These are phyloP conservation scores for Antheraea yamamai DNA, from an alignment of 2,888 invertebrate genomes.

Conservation along the genomic window DNA sequence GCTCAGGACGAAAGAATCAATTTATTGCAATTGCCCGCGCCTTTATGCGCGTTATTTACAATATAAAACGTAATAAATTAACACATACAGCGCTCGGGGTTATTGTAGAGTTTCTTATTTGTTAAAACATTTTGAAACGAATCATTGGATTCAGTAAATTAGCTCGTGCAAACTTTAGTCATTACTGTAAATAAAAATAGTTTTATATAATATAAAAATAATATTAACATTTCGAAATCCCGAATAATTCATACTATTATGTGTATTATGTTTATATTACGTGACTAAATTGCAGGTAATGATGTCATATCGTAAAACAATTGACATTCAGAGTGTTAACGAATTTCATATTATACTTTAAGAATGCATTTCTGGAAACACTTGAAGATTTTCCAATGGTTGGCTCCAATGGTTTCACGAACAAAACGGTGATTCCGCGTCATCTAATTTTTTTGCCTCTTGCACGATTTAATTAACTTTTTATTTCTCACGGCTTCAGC, in stretches of 20 bases:
- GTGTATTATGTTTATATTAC: not conserved
- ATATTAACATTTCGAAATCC: not conserved
- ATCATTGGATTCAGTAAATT: no score
- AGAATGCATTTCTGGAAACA: not conserved
- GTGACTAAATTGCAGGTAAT: not conserved
- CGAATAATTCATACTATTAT: not conserved
- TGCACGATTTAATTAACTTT: conserved; percentile 18
- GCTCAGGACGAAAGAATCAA: no score
- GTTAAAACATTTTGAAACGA: no score
- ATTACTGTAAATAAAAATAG: no score
- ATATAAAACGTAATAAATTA: no score
- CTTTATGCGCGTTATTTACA: no score
- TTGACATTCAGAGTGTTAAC: not conserved
- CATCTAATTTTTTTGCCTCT: conserved; percentile 4
- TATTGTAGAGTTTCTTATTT: no score
- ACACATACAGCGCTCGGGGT: no score
- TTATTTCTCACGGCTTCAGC: conserved; percentile 10
- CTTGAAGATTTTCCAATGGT: not conserved
- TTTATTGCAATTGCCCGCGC: no score
- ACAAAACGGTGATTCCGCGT: conserved; percentile 5
- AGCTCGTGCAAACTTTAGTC: no score
- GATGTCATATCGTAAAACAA: not conserved
- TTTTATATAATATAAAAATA: not conserved
- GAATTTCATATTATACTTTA: no score
- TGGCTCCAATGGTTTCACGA: not conserved